Evolutionary conservation across 2,113 vertebrate genomes (phyloP).

Genomic region (Pimephales promelas): DNA sequence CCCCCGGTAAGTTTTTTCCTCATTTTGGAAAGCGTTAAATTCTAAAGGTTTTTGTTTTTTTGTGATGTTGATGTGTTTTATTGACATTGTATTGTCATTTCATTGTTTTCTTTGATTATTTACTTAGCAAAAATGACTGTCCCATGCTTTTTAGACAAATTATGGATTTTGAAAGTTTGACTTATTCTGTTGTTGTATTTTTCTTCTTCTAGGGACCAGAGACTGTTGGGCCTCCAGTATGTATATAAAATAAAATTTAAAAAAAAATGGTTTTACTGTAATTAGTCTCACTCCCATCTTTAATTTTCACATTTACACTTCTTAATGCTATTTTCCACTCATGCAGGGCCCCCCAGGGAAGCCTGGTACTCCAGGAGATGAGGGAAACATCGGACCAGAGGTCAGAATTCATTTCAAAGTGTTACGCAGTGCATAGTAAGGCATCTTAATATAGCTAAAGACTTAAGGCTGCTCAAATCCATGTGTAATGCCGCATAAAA

Average conservation of each 20-base stretch:
- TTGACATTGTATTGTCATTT: not conserved
- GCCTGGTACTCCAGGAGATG: conserved; percentile 76
- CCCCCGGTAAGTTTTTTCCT: conserved; percentile 71
- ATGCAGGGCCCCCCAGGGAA: conserved; percentile 77
- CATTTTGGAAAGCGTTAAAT: not conserved
- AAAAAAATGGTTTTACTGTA: not conserved
- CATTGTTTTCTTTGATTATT: not conserved
- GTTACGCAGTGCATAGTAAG: not conserved
- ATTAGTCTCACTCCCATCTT: not conserved
- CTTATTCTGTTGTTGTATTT: not conserved
- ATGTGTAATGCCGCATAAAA: no score
- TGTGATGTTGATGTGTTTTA: not conserved
- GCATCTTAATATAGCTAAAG: not conserved
- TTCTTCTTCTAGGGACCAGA: conserved; percentile 67
- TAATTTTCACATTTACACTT: not conserved
- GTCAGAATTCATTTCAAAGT: conserved; percentile 57
- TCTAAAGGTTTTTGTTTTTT: not conserved
- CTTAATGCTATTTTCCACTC: conserved; percentile 7
- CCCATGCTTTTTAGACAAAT: not conserved
- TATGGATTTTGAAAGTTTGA: not conserved
- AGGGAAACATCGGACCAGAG: conserved; percentile 81
- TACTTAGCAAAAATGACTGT: not conserved
- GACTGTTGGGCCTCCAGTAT: conserved; percentile 74
- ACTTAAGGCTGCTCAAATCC: not conserved
- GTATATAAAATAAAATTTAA: no score